These are phyloP conservation scores for Idaea dimidiata DNA, from an alignment of 2,888 invertebrate genomes.

Conservation along the genomic window DNA sequence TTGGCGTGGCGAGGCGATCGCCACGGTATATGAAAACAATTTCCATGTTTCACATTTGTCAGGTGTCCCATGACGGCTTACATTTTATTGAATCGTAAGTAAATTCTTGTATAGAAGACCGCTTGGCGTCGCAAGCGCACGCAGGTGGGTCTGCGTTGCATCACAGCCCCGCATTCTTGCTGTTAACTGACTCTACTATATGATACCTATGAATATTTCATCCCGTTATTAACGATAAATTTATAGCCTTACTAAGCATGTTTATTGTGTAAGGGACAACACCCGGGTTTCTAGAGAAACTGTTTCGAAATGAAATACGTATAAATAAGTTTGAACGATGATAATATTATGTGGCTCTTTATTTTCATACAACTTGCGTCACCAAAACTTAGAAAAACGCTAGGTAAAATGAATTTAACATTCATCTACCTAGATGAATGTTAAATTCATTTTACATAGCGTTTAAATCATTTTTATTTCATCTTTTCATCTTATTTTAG, in stretches of 20 bases:
- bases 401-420: too few relatives aligned
- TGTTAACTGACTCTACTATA: constrained; percentile 22
- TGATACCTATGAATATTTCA: constrained; percentile 24
- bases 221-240: constrained; percentile 20
- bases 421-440: too few relatives aligned
- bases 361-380: too few relatives aligned
- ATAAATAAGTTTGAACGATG: too few relatives aligned
- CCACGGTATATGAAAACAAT: too few relatives aligned
- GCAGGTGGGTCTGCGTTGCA: constrained; percentile 59
- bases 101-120: constrained; percentile 63
- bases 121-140: constrained; percentile 65
- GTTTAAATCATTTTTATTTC: too few relatives aligned
- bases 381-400: too few relatives aligned
- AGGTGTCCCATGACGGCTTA: constrained; percentile 9
- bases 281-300: background rate
- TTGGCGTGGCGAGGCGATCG: too few relatives aligned
- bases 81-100: constrained; percentile 40
- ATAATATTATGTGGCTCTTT: too few relatives aligned
- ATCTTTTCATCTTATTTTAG: too few relatives aligned
- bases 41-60: too few relatives aligned
- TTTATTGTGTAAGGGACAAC: constrained; percentile 2
- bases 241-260: constrained; percentile 9
- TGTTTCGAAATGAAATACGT: background rate
- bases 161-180: constrained; percentile 55
- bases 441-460: too few relatives aligned